A percentile compares a stretch with the other conserved stretches of the same genome.
Evolutionary conservation across 2,113 vertebrate genomes (phyloP).

Genomic region (Xiphophorus maculatus): DNA sequence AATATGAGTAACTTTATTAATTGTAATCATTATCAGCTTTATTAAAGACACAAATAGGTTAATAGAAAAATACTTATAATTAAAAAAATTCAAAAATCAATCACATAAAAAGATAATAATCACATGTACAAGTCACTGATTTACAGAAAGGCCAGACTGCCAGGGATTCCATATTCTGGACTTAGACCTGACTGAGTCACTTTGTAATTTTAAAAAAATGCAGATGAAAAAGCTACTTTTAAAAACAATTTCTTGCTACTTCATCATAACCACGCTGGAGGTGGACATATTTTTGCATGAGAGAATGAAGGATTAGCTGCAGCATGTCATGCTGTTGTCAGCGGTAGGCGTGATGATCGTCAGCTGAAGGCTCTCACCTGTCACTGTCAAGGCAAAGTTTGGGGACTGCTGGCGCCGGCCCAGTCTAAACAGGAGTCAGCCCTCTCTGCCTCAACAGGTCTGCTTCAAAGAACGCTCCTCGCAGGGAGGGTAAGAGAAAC

Average conservation of each 20-base stretch:
- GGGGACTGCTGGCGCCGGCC: conserved; percentile 73
- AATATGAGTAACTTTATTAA: not conserved
- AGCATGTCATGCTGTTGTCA: conserved; percentile 54
- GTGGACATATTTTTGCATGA: conserved; percentile 27
- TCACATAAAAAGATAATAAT: too few species aligned
- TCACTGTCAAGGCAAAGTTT: conserved; percentile 60
- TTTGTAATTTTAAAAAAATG: not conserved
- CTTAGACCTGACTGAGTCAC: not conserved
- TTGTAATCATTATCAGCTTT: too few species aligned
- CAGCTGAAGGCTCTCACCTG: conserved; percentile 76
- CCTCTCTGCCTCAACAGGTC: conserved; percentile 72
- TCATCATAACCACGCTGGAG: conserved; percentile 10
- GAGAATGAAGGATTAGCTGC: conserved; percentile 68
- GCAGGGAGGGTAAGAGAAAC: conserved; percentile 24
- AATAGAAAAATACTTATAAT: not conserved
- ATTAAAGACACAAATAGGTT: too few species aligned
- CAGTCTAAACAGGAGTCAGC: conserved; percentile 78
- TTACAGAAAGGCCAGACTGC: too few species aligned
- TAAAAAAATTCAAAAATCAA: too few species aligned
- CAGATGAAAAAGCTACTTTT: not conserved
- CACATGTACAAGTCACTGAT: too few species aligned
- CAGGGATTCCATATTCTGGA: too few species aligned
- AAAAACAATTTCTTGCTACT: not conserved
- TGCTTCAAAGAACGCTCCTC: conserved; percentile 49
- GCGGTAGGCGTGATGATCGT: conserved; percentile 70